These are phyloP conservation scores for Drosophila fungiperda DNA, from an alignment of 2,888 invertebrate species.

Conservation along the genomic window DNA sequence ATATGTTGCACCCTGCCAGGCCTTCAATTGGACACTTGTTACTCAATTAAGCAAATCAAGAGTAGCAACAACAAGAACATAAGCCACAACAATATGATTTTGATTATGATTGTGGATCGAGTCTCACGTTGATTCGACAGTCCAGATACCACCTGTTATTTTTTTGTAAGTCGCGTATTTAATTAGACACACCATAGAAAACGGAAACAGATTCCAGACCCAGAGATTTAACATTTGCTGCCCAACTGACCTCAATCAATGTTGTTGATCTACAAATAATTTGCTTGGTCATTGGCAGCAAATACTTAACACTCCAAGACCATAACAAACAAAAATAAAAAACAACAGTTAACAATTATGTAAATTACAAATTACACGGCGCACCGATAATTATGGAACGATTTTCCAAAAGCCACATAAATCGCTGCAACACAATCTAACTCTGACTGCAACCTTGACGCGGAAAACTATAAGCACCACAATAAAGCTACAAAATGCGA, in stretches of 20 bases:
- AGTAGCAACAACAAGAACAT: slow-evolving; percentile 26
- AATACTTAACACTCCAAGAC: slow-evolving; percentile 36
- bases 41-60: slow-evolving; percentile 84
- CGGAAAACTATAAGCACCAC: slow-evolving; percentile 63
- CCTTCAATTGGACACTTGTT: slow-evolving; percentile 73
- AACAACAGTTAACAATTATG: slow-evolving; percentile 59
- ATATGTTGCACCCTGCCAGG: slow-evolving; percentile 57
- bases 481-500: slow-evolving; percentile 4
- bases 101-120: slow-evolving; percentile 27
- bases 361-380: slow-evolving; percentile 79
- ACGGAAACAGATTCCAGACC: slow-evolving; percentile 52
- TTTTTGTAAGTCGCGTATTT: slow-evolving; percentile 29
- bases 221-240: neutral
- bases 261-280: slow-evolving; percentile 66
- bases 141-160: slow-evolving; percentile 7
- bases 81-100: slow-evolving; percentile 25
- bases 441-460: slow-evolving; percentile 59
- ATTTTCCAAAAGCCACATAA: slow-evolving; percentile 75
- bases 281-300: slow-evolving; percentile 35
- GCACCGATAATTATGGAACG: slow-evolving; percentile 75
- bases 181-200: slow-evolving; percentile 54
- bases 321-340: neutral
- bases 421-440: slow-evolving; percentile 68
- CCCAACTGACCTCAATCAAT: slow-evolving; percentile 65
- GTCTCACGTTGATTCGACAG: slow-evolving; percentile 13